Base-by-base conservation (phyloP, 2,797 vertebrate species). In the Cetoscarus ocellatus region DNA sequence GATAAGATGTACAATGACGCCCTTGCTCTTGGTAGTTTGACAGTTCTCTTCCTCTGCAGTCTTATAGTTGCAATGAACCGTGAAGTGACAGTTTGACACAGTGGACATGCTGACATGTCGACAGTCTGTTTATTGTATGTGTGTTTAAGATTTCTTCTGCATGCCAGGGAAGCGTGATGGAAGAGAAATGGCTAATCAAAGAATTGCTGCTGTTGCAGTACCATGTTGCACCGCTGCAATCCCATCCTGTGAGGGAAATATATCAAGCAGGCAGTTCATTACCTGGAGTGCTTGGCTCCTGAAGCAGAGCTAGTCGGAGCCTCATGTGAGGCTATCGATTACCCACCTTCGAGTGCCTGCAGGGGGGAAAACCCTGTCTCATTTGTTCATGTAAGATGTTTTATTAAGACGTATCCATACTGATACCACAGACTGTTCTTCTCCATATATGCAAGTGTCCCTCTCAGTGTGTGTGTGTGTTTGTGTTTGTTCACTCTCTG, bases 191-290 rank as follows among this genome's bases (percentile, higher is more conserved):
- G 80, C 86, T 86, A 84, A 91, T 94, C 90, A 92, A 72, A 91
- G 85, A 94, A 94, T 76, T 93, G 95, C 94, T 94, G 90, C 85
- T 92, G 89, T 92, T 90, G 92, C 94, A 92, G 80, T 90, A 88
- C 89, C 88, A 79, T 88, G 87, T 91, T 85, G 86, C 87, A 80
- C 86, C 84, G 47, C 85, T 80, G 88, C 84, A 78, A 67, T 79
- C 70, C 81, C 45, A 36, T 53, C 57, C 86, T 84, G 57, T 62
- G 82, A 79, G 82, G 84, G 77, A 83, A 70, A 93, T 95, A 92
- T 92, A 95, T 95, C 94, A 95, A 76, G 63, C 72, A 77, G 93
- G 91, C 94, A 95, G 92, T 93, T 95, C 94, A 95, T 95, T 95
- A 95, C 92, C 90, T 87, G 88, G 84, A 95, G 94, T 95, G 93